phyloP scores from a whole-genome alignment of 2,797 vertebrate genomes.

The Gadopsis bispinosus region DNA sequence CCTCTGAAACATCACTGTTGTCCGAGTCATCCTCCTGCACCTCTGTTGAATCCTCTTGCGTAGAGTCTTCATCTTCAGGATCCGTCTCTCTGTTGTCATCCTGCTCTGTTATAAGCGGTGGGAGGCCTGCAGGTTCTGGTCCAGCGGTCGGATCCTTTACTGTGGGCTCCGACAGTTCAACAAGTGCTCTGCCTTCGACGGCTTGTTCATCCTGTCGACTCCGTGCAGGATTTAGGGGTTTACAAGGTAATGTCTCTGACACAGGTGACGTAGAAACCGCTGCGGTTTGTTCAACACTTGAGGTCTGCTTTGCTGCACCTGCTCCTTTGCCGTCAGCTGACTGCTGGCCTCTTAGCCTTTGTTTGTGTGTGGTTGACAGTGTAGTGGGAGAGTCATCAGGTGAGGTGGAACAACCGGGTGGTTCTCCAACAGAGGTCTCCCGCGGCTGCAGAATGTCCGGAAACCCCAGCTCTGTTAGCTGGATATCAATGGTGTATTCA shows the following conservation, averaged over 20 bases:
- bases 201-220: not conserved
- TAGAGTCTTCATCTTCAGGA: not conserved
- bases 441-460: slow-evolving; percentile 61
- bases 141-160: not conserved
- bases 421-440: slow-evolving; percentile 44
- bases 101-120: not conserved
- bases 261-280: not conserved
- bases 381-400: slow-evolving; percentile 22
- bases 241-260: not conserved
- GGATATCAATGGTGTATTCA: slow-evolving; percentile 86
- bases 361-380: slow-evolving; percentile 13
- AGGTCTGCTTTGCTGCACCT: not conserved
- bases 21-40: slow-evolving; percentile 60
- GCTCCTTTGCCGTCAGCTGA: slow-evolving; percentile 2
- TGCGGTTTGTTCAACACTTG: not conserved
- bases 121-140: not conserved
- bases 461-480: slow-evolving; percentile 85
- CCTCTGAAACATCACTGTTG: slow-evolving; percentile 78
- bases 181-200: no score
- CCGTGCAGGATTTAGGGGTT: not conserved
- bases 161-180: not conserved
- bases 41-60: not conserved
- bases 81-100: not conserved
- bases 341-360: not conserved
- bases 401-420: slow-evolving; percentile 30